Conservation (phyloP, 2,797 vertebrate genomes). For the Hoplostethus atlanticus region DNA sequence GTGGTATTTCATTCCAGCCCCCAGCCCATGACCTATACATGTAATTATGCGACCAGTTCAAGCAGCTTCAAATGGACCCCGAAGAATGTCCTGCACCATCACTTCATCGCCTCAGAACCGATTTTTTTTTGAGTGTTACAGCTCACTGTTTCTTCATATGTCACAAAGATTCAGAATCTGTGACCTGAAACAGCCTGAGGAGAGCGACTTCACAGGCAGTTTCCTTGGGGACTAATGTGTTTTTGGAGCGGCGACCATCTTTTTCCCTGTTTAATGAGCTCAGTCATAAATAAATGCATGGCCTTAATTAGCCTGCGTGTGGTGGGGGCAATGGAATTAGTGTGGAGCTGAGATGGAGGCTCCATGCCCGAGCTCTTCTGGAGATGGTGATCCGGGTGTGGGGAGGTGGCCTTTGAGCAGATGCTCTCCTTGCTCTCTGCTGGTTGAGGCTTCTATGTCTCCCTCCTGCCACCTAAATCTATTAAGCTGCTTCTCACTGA, state of each 20-base stretch:
- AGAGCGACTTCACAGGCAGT: slow-evolving; percentile 79
- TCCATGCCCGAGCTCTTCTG: slow-evolving; percentile 79
- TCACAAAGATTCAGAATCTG: slow-evolving; percentile 77
- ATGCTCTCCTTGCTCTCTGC: slow-evolving; percentile 83
- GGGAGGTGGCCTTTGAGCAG: slow-evolving; percentile 89
- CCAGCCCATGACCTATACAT: slow-evolving; percentile 77
- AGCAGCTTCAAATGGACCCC: slow-evolving; percentile 79
- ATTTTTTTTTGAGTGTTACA: slow-evolving; percentile 55
- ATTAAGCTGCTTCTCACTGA: slow-evolving; percentile 81
- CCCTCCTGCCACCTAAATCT: slow-evolving; percentile 85
- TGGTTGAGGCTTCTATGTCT: slow-evolving; percentile 73
- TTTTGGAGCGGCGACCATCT: slow-evolving; percentile 80
- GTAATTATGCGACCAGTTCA: slow-evolving; percentile 82
- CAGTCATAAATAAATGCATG: slow-evolving; percentile 89
- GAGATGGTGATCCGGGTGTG: slow-evolving; percentile 79
- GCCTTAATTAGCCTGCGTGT: slow-evolving; percentile 86
- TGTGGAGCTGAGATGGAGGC: slow-evolving; percentile 75
- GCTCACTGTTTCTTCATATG: slow-evolving; percentile 71
- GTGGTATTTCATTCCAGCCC: slow-evolving; percentile 62
- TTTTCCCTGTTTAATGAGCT: slow-evolving; percentile 83
- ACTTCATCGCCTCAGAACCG: slow-evolving; percentile 54
- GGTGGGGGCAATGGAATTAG: slow-evolving; percentile 80
- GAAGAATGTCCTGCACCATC: slow-evolving; percentile 66
- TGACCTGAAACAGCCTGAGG: slow-evolving; percentile 79
- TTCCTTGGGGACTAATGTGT: slow-evolving; percentile 81